Conservation (phyloP, 2,797 vertebrate species). For the Tachyglossus aculeatus region DNA sequence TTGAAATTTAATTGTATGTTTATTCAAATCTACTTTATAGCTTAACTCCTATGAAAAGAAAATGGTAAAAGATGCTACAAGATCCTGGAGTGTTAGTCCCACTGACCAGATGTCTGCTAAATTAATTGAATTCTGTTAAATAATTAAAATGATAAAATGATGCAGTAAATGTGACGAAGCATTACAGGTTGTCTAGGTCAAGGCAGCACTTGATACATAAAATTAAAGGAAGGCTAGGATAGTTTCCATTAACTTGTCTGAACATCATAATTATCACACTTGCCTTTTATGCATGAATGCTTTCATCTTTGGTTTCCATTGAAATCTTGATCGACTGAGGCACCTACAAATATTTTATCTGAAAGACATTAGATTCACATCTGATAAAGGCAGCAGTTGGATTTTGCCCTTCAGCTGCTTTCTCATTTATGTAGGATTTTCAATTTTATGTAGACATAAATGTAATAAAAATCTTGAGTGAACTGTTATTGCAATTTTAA, state of each 20-base stretch:
- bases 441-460: conserved; percentile 65
- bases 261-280: conserved; percentile 84
- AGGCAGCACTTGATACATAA: conserved; percentile 78
- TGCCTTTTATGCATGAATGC: conserved; percentile 87
- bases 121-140: conserved; percentile 66
- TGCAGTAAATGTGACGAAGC: conserved; percentile 79
- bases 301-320: conserved; percentile 83
- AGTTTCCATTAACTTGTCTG: conserved; percentile 90
- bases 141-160: conserved; percentile 74
- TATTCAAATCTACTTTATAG: conserved; percentile 42
- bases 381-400: conserved; percentile 82
- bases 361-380: conserved; percentile 82
- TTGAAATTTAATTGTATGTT: conserved; percentile 25
- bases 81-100: conserved; percentile 23
- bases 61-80: conserved; percentile 17
- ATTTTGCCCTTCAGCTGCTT: conserved; percentile 78
- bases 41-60: conserved; percentile 32
- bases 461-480: conserved; percentile 68
- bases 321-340: conserved; percentile 90
- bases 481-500: conserved; percentile 62
- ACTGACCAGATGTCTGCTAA: conserved; percentile 50
- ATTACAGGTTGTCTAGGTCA: conserved; percentile 81
- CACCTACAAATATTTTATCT: conserved; percentile 83
- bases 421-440: conserved; percentile 63
- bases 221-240: conserved; percentile 81